Evolutionary conservation across 2,113 vertebrate species (phyloP), one percentile per base, ranked within the genome.

Genomic region (Trochalopteron elliotii): DNA sequence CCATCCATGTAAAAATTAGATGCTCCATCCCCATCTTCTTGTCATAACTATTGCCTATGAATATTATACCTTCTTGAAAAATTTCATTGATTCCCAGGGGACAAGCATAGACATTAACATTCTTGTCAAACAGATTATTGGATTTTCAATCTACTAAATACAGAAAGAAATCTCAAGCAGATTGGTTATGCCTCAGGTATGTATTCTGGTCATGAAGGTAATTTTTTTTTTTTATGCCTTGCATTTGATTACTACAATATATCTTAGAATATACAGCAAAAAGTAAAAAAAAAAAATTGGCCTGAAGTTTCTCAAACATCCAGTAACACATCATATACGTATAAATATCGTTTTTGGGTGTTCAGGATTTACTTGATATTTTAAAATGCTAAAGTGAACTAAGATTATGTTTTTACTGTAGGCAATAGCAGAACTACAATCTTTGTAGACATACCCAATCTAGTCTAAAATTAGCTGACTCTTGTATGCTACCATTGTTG

Each of bases 141-240:
- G 45, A 86, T 93, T 96, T 95, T 85, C 74, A 87, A 27, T 83
- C 47, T 89, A 74, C 65, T 84, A 89, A 87, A 89, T 40, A 79
- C 2, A 1, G 76, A 80, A 92, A 67, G 40, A 91, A 96, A 87
- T 56, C 45, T 94, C 84, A 59, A 49, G 28, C 35, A 88, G 85
- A 85, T 47, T 81, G 22, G 23, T 88, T 94, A 95, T 93, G 60
- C 84, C 57, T 83, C 20, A 59, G 45, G 69, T 84, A 39, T 45
- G 33, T 69, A 84, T 82, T 94, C 70, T 87, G 61, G 65, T 88
- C 90, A 84, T 53, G 52, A 63, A 92, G 27, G 31, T 87, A 15
- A 16, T 42, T 47, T 42, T 39, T 1, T 39, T 1, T 42, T 1
- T 61, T 89, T 57, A 76, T 87, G 47, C n/a, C 31, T 77, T 7